Evolutionary conservation across 2,113 vertebrate species (phyloP).

Genomic region (Carassius gibelio): DNA sequence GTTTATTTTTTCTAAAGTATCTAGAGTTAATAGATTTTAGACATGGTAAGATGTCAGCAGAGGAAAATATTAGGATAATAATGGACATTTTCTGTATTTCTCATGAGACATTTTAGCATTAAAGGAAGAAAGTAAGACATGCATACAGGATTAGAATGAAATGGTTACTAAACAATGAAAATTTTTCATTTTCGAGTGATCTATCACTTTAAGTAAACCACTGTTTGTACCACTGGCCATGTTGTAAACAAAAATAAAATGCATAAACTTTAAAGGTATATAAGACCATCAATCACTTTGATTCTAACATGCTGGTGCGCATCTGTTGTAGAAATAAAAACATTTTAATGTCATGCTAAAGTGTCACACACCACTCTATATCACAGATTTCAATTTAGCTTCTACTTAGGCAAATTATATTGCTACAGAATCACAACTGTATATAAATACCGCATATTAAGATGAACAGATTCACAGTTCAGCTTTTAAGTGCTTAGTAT

Average conservation of each 20-base stretch:
- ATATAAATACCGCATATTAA: not conserved
- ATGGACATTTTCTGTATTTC: not conserved
- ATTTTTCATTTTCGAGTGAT: not conserved
- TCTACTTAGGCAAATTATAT: not conserved
- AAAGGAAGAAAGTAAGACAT: not conserved
- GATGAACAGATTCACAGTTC: not conserved
- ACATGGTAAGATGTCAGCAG: not conserved
- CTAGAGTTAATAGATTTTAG: not conserved
- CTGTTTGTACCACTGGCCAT: not conserved
- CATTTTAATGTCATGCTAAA: not conserved
- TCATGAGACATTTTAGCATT: not conserved
- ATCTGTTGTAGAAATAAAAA: not conserved
- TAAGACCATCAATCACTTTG: not conserved
- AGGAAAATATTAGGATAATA: not conserved
- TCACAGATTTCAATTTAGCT: not conserved
- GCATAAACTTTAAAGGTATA: not conserved
- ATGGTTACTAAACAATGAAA: not conserved
- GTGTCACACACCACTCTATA: not conserved
- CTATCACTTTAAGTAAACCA: not conserved
- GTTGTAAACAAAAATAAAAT: not conserved
- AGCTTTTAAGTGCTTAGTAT: not conserved
- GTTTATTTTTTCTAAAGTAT: conserved; percentile 2
- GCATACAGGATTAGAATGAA: not conserved
- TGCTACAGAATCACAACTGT: not conserved
- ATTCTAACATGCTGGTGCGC: not conserved